Base-by-base conservation (phyloP, 2,113 vertebrate species). In the Scomber japonicus region DNA sequence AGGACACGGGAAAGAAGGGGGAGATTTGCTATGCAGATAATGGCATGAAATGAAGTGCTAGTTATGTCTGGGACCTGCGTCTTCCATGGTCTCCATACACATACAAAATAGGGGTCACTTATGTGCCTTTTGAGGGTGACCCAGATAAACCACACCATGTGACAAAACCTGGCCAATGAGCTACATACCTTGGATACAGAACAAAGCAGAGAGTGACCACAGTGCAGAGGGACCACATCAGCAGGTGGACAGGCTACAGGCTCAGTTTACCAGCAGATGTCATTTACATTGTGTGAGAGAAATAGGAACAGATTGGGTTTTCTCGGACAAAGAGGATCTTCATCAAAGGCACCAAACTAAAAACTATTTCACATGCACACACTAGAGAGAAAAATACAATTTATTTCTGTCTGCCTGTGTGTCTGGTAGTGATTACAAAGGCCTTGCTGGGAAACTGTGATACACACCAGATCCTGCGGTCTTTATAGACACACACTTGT, bases 391-490 rank as follows among this genome's bases (percentile, higher is more conserved):
- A 50, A 59, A 71, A 46, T 31, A 61, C n/a, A 55, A 65, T 67
- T 75, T 5, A 67, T 27, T 40, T 81, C 49, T 68, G 73, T 81
- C 64, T 83, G 51, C 60, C 70, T 82, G n/a, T 35, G 17, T 60
- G 83, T 92, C 90, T 92, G 90, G 68, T 72, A 83, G 66, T 87
- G 63, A 90, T 92, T 86, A 89, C 40, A 67, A 75, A 82, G 70
- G 49, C 77, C 75, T 82, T 67, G 51, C 44, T 76, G 59, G 75
- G 61, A 88, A 88, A 66, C 12, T 2, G 30, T 89, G 84, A 91
- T 76, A 64, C 11, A 84, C 55, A 78, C 64, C 78, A 92, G 83
- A 86, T 75, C 62, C 71, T 80, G 71, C 49, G 69, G 57, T 73
- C 31, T 65, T 63, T 40, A 61, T 44, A 76, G 87, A 60, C 24